These are phyloP conservation scores for Tylochromis polylepis DNA, from an alignment of 2,113 vertebrate species.

Conservation along the genomic window DNA sequence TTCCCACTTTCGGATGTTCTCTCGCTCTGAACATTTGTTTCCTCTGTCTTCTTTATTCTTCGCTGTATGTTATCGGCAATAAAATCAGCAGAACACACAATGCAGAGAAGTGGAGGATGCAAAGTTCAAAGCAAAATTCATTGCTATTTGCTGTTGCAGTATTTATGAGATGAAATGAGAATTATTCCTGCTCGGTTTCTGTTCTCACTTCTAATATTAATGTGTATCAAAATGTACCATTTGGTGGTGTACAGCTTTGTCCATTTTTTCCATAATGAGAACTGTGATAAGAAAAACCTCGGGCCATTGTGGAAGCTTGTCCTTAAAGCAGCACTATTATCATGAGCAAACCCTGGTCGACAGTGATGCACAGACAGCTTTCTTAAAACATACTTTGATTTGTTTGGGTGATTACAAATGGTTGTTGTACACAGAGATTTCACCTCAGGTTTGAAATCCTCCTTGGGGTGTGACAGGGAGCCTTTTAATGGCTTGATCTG, in stretches of 20 bases:
- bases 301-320: neutral
- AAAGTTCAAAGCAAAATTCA: neutral
- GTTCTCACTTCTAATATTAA: constrained; percentile 5
- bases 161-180: neutral
- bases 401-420: constrained; percentile 31
- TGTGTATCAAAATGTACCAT: constrained; percentile 23
- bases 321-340: neutral
- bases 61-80: neutral
- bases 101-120: neutral
- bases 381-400: constrained; percentile 15
- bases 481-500: constrained; percentile 37
- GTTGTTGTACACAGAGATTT: constrained; percentile 24
- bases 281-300: neutral
- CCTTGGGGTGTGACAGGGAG: constrained; percentile 37
- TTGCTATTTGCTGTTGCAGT: neutral
- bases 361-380: constrained; percentile 9
- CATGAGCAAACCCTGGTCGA: neutral
- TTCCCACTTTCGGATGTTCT: constrained; percentile 22
- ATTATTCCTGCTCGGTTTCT: constrained; percentile 3
- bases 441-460: constrained; percentile 30
- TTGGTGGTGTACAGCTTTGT: constrained; percentile 4
- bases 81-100: neutral
- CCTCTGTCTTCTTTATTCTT: neutral
- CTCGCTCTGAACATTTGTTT: neutral
- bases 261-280: constrained; percentile 13